Conservation (phyloP, 2,797 vertebrate species). For the Avahi laniger region DNA sequence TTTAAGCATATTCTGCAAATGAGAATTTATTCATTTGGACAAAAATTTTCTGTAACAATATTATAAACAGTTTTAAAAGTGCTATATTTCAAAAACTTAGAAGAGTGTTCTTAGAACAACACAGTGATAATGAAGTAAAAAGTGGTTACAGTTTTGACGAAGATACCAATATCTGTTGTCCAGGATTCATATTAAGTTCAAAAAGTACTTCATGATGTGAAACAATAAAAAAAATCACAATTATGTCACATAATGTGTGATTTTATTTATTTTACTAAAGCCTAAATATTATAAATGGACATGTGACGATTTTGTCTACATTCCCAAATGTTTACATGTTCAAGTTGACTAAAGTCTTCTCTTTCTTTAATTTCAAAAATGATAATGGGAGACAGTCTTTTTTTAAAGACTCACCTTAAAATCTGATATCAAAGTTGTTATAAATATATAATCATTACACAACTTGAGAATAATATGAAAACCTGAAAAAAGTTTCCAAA, state of each 20-base stretch:
- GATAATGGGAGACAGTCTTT: not conserved
- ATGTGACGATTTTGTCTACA: not conserved
- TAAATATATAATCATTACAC: not conserved
- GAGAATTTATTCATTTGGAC: not conserved
- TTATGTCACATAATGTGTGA: not conserved
- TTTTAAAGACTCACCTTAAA: not conserved
- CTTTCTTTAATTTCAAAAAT: not conserved
- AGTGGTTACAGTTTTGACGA: not conserved
- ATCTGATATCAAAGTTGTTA: not conserved
- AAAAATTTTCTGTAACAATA: not conserved
- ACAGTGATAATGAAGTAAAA: not conserved
- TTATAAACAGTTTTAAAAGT: not conserved
- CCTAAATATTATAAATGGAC: not conserved
- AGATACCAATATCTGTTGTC: not conserved
- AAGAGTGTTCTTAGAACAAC: not conserved
- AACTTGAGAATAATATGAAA: not conserved
- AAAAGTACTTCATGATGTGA: not conserved
- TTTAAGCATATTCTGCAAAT: not conserved
- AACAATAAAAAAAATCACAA: not conserved
- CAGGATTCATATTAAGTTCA: not conserved
- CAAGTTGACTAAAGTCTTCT: not conserved
- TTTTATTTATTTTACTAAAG: not conserved
- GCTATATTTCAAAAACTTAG: not conserved
- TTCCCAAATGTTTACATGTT: not conserved
- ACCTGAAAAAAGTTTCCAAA: not conserved